Evolutionary conservation across 2,888 invertebrate species (phyloP).

Genomic region (Synanthedon tipuliformis): DNA sequence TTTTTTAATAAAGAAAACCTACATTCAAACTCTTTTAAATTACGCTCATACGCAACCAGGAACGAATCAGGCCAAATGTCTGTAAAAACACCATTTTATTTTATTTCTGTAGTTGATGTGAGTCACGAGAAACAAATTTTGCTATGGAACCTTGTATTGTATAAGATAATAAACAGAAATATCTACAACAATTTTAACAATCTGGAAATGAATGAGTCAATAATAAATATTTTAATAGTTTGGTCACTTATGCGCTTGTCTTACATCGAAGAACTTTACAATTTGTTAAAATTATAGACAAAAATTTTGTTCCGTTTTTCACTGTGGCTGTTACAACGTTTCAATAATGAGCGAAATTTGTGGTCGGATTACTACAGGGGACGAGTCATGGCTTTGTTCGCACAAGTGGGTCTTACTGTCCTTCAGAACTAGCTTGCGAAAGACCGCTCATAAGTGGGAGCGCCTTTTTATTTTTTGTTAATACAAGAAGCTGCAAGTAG

Average conservation of each 20-base stretch:
- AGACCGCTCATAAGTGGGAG: not conserved
- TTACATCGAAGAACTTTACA: not conserved
- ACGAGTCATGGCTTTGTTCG: constrained; percentile 38
- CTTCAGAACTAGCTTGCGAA: not conserved
- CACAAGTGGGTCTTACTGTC: constrained; percentile 47
- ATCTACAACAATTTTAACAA: no score
- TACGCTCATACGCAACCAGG: no score
- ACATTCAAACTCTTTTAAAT: no score
- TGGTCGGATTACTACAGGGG: constrained; percentile 34
- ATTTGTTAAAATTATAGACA: not conserved
- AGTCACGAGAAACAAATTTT: no score
- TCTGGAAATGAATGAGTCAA: no score
- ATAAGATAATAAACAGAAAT: no score
- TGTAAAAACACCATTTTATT: no score
- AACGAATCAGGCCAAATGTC: no score
- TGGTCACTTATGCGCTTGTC: not conserved
- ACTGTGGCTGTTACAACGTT: constrained; percentile 25
- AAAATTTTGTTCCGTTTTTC: not conserved
- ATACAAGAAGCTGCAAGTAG: not conserved
- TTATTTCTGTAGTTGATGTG: no score
- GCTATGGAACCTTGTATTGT: no score
- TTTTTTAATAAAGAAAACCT: no score
- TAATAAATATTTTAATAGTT: no score
- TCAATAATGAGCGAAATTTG: constrained; percentile 20
- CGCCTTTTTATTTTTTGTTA: not conserved